A percentile compares a stretch with the other conserved stretches of the same genome.
Conservation (phyloP, 2,113 vertebrate species). For the Leptobrachium ailaonicum region DNA sequence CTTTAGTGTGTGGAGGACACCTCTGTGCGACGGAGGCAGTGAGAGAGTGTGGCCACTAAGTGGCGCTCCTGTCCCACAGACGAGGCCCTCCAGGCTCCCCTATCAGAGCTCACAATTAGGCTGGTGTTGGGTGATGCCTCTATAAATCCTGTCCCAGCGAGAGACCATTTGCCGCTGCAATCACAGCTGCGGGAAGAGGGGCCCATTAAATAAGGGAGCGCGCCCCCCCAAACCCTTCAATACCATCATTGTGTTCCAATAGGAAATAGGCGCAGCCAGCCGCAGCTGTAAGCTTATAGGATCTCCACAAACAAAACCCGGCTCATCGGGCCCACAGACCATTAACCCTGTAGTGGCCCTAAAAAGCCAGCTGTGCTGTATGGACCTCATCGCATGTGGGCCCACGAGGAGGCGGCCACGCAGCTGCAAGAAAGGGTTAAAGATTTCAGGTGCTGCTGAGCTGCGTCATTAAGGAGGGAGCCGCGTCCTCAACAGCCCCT, state of each 20-base stretch:
- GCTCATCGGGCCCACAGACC: neutral
- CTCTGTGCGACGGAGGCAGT: neutral
- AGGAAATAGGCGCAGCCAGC: slow-evolving; percentile 9
- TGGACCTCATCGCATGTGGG: neutral
- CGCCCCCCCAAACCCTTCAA: slow-evolving; percentile 23
- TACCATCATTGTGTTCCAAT: slow-evolving; percentile 43
- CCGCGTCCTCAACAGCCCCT: too few relatives aligned
- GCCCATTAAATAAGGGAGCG: slow-evolving; percentile 1
- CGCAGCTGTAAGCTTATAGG: slow-evolving; percentile 26
- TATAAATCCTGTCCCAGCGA: slow-evolving; percentile 16
- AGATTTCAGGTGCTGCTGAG: too few relatives aligned
- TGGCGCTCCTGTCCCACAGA: slow-evolving; percentile 16
- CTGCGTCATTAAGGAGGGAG: too few relatives aligned
- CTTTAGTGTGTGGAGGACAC: too few relatives aligned
- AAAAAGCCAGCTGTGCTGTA: neutral
- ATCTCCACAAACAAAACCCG: neutral
- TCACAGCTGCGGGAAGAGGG: slow-evolving; percentile 24
- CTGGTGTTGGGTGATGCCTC: slow-evolving; percentile 33
- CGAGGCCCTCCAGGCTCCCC: neutral
- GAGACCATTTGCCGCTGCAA: neutral
- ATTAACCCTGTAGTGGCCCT: neutral
- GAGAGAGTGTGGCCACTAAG: slow-evolving; percentile 3
- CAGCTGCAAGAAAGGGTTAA: neutral
- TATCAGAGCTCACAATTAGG: slow-evolving; percentile 4
- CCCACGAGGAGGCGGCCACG: neutral